Evolutionary conservation across 2,888 invertebrate genomes (phyloP).

Genomic region (Odontocerum albicorne): DNA sequence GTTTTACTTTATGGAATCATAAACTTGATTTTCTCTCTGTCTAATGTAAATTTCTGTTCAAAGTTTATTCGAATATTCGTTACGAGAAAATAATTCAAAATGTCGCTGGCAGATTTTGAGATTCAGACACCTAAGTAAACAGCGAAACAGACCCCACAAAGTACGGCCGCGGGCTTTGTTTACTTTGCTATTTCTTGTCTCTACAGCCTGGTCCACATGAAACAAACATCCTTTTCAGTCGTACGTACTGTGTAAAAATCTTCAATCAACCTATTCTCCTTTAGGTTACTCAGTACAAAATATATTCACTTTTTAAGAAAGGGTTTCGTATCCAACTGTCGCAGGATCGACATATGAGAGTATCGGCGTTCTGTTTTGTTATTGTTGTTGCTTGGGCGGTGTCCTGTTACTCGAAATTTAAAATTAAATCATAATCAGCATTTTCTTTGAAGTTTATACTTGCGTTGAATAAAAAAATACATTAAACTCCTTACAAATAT

Average conservation of each 20-base stretch:
- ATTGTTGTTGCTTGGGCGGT: too few relatives aligned
- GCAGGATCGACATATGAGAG: too few relatives aligned
- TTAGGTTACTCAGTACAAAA: too few relatives aligned
- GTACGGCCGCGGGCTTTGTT: conserved; percentile 14
- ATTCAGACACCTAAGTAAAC: conserved; percentile 25
- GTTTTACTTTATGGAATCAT: conserved; percentile 17
- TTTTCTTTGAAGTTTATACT: too few relatives aligned
- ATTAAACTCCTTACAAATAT: too few relatives aligned
- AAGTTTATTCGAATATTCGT: conserved; percentile 24
- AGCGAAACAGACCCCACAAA: conserved; percentile 17
- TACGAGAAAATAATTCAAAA: conserved; percentile 27
- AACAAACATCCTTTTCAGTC: too few relatives aligned
- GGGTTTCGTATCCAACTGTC: too few relatives aligned
- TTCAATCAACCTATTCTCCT: too few relatives aligned
- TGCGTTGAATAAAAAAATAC: too few relatives aligned
- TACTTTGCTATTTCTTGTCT: conserved; percentile 11
- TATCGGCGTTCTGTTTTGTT: too few relatives aligned
- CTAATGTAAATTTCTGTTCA: conserved; percentile 25
- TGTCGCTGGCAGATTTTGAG: conserved; percentile 26
- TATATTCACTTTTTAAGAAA: too few relatives aligned
- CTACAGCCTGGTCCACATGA: neutral
- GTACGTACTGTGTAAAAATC: too few relatives aligned
- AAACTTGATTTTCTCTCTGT: conserved; percentile 20
- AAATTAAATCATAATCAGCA: neutral
- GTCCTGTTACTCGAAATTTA: neutral